Percentiles rank a stretch among this genome's conserved stretches.
Evolutionary conservation across 1,140 invertebrate species (phyloP).

Genomic region (Tyrophagus putrescentiae): DNA sequence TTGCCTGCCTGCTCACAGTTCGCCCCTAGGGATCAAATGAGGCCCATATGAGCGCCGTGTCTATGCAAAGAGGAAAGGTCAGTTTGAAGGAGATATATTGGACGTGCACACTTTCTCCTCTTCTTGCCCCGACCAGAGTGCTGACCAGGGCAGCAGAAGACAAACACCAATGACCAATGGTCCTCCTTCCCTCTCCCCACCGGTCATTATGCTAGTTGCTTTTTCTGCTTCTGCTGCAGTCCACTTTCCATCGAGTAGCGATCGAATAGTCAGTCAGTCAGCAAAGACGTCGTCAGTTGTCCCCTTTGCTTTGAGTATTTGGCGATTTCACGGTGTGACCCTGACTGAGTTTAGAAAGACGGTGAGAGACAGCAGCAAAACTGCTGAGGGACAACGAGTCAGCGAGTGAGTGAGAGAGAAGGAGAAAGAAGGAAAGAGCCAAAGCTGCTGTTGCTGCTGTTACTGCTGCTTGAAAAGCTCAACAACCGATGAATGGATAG

Average conservation of each 20-base stretch:
- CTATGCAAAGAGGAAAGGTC: too few species aligned
- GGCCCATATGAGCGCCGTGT: too few species aligned
- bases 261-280: too few species aligned
- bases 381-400: neutral
- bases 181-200: too few species aligned
- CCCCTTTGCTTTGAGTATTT: too few species aligned
- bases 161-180: too few species aligned
- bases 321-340: slow-evolving; percentile 5
- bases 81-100: neutral
- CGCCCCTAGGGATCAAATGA: neutral
- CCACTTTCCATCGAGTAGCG: too few species aligned
- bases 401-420: neutral
- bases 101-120: neutral
- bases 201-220: too few species aligned
- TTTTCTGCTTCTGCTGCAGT: too few species aligned
- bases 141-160: too few species aligned
- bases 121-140: neutral
- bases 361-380: neutral
- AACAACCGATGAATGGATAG: slow-evolving; percentile 17
- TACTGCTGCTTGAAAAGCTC: slow-evolving; percentile 4
- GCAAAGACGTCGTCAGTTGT: too few species aligned
- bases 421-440: neutral
- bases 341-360: neutral
- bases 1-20: neutral
- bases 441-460: too few species aligned